Percentiles rank a stretch among this genome's conserved stretches.
These are phyloP conservation scores for Drosophila hawaiiensis DNA, from an alignment of 2,888 invertebrate genomes.

Conservation along the genomic window DNA sequence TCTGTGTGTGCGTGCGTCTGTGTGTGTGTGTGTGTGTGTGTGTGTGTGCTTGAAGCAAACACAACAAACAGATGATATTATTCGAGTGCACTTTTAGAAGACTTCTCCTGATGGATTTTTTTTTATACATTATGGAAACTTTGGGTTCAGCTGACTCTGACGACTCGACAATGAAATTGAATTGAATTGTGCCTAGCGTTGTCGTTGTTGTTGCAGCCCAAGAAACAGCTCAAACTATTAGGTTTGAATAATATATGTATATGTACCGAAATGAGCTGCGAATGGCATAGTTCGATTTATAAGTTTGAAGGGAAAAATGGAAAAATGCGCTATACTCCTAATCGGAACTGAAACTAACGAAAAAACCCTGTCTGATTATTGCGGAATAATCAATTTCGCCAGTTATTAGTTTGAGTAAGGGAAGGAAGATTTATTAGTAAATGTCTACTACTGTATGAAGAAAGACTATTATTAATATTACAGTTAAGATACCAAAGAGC, in stretches of 20 bases:
- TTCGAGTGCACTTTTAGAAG: conserved; percentile 17
- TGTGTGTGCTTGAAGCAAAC: conserved; percentile 22
- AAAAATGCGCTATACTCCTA: too few relatives aligned
- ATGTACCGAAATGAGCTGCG: too few relatives aligned
- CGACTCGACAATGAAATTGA: not conserved
- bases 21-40: conserved; percentile 25
- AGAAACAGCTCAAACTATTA: conserved; percentile 13
- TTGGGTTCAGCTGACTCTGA: conserved; percentile 10
- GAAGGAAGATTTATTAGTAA: too few relatives aligned
- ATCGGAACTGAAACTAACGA: not conserved
- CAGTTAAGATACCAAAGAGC: not conserved
- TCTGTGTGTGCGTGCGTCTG: not conserved
- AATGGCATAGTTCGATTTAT: too few relatives aligned
- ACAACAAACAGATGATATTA: conserved; percentile 31
- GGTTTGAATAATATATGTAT: not conserved
- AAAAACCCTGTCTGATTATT: not conserved
- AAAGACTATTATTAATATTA: not conserved
- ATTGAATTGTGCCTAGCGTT: not conserved
- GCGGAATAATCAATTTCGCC: not conserved
- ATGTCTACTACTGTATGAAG: too few relatives aligned
- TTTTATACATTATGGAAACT: conserved; percentile 15
- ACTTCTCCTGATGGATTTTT: not conserved
- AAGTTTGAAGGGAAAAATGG: not conserved
- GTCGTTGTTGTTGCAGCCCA: not conserved
- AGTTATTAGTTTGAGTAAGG: not conserved